These are phyloP conservation scores for Miltochrista miniata DNA, from an alignment of 2,888 invertebrate genomes.

Conservation along the genomic window DNA sequence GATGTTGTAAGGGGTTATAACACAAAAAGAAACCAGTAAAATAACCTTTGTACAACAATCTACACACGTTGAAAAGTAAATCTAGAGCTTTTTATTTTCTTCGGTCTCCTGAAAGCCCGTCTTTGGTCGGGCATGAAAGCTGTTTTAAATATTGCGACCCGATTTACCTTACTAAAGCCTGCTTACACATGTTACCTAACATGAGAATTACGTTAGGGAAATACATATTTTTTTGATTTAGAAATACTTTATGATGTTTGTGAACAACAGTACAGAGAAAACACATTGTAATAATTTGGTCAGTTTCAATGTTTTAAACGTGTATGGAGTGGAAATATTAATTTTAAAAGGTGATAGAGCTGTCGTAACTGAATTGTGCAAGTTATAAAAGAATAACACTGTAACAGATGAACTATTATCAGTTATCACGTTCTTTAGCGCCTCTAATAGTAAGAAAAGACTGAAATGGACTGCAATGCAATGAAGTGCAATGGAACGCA, in stretches of 20 bases:
- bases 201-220: constrained; percentile 59
- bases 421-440: too few relatives aligned
- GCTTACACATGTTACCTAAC: constrained; percentile 61
- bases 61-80: constrained; percentile 60
- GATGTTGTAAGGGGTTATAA: constrained; percentile 27
- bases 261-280: constrained; percentile 13
- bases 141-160: constrained; percentile 76
- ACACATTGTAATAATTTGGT: not conserved
- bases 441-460: too few relatives aligned
- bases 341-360: not conserved
- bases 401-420: too few relatives aligned
- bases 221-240: constrained; percentile 49
- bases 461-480: too few relatives aligned
- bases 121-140: constrained; percentile 68
- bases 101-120: constrained; percentile 61
- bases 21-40: constrained; percentile 39
- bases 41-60: constrained; percentile 47
- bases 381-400: too few relatives aligned
- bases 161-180: constrained; percentile 69
- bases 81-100: constrained; percentile 65
- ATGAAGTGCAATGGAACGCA: too few relatives aligned
- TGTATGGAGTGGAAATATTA: not conserved
- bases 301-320: constrained; percentile 10
- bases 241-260: constrained; percentile 37
- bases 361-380: not conserved